Percentiles rank a stretch among this genome's conserved stretches.
These are phyloP conservation scores for Zaprionus africanus DNA, from an alignment of 1,140 invertebrate genomes.

Conservation along the genomic window DNA sequence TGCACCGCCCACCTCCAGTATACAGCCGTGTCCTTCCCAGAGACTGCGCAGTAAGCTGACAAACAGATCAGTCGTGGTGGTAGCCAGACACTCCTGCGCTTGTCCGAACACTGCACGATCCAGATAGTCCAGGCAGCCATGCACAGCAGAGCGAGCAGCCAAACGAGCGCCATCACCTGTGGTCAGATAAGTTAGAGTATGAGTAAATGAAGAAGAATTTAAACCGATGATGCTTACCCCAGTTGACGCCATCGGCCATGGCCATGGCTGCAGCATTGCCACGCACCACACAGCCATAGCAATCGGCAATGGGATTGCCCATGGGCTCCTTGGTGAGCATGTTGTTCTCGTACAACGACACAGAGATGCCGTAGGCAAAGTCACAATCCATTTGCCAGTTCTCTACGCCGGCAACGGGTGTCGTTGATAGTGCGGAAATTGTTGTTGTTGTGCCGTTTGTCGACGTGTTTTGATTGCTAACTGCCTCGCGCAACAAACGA, in stretches of 20 bases:
- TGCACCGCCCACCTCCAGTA: slow-evolving; percentile 93
- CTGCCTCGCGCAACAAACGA: slow-evolving; percentile 74
- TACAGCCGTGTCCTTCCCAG: slow-evolving; percentile 94
- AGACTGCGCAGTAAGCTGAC: slow-evolving; percentile 92
- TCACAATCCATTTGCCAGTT: slow-evolving; percentile 89
- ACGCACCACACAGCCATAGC: slow-evolving; percentile 93
- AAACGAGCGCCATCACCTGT: slow-evolving; percentile 92
- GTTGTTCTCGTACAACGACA: slow-evolving; percentile 92
- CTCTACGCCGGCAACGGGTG: slow-evolving; percentile 87
- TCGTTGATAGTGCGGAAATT: background rate
- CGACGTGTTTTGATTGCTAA: slow-evolving; percentile 64
- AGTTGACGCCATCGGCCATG: slow-evolving; percentile 97
- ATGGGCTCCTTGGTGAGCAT: slow-evolving; percentile 90
- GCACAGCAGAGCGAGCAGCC: slow-evolving; percentile 94
- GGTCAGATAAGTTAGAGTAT: slow-evolving; percentile 20
- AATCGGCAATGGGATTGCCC: slow-evolving; percentile 96
- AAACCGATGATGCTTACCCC: slow-evolving; percentile 88
- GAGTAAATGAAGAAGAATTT: background rate
- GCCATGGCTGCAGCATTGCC: slow-evolving; percentile 92
- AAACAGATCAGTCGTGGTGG: slow-evolving; percentile 88
- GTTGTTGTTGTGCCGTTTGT: background rate
- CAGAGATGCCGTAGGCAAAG: slow-evolving; percentile 89
- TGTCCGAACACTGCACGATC: slow-evolving; percentile 90
- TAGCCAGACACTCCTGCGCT: slow-evolving; percentile 66
- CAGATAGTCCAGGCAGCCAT: slow-evolving; percentile 94